Conservation (phyloP, 2,888 invertebrate species). For the Aspidiotus destructor region DNA sequence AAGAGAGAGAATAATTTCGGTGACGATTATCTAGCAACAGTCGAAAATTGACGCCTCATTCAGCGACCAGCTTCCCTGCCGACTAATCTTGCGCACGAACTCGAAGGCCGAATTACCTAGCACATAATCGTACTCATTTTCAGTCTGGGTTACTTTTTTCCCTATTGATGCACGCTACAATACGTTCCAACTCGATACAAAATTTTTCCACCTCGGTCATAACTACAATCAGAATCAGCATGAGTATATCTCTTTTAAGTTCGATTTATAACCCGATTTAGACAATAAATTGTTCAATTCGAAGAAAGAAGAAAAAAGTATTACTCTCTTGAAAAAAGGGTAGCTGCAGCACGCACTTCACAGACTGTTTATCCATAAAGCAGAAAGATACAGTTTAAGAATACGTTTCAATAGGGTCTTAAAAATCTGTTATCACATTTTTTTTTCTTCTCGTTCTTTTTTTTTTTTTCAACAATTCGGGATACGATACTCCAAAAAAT, state of each 20-base stretch:
- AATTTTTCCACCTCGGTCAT: neutral
- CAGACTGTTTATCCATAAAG: constrained; percentile 11
- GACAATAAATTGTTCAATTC: constrained; percentile 16
- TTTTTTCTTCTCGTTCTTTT: constrained; percentile 12
- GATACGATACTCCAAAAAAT: too few relatives aligned
- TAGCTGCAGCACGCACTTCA: too few relatives aligned
- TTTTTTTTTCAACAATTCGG: neutral
- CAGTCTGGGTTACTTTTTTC: neutral
- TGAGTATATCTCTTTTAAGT: constrained; percentile 1
- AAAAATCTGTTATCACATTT: constrained; percentile 23
- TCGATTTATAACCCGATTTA: constrained; percentile 18
- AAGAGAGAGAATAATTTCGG: too few relatives aligned
- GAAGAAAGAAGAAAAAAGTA: constrained; percentile 15
- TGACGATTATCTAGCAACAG: too few relatives aligned
- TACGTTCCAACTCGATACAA: neutral
- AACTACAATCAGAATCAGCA: neutral
- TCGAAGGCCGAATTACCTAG: neutral
- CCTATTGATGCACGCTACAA: neutral
- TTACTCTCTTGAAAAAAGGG: constrained; percentile 3
- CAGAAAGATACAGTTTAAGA: constrained; percentile 13
- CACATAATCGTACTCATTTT: neutral
- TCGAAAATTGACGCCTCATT: neutral
- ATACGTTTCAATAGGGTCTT: constrained; percentile 20
- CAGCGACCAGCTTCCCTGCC: neutral
- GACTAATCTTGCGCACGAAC: neutral